Percentiles rank a stretch among this genome's conserved stretches.
Conservation (phyloP, 2,888 invertebrate species). For the Oegoconia quadripuncta region DNA sequence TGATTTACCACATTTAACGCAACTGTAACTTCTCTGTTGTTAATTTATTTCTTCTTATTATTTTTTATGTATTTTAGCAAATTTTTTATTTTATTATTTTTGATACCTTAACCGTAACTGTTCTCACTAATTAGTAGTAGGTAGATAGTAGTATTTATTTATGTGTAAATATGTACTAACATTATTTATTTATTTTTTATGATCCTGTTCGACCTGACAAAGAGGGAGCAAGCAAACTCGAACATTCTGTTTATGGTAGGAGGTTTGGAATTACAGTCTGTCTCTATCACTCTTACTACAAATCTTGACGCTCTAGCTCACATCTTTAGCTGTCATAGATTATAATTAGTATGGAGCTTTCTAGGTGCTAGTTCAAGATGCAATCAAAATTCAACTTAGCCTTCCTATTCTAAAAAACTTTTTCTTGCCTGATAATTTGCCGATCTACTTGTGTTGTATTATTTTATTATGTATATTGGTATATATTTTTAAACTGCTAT, state of each 20-base stretch:
- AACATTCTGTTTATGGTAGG: conserved; percentile 73
- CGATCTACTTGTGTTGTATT: too few relatives aligned
- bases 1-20: too few relatives aligned
- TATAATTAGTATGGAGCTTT: conserved; percentile 4
- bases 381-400: too few relatives aligned
- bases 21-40: background rate
- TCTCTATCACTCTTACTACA: conserved; percentile 38
- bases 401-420: too few relatives aligned
- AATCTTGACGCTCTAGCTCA: conserved; percentile 8
- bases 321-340: conserved; percentile 8
- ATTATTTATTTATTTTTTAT: conserved; percentile 61
- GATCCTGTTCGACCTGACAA: conserved; percentile 60
- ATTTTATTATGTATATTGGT: too few relatives aligned
- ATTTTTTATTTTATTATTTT: background rate
- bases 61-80: background rate
- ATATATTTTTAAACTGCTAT: too few relatives aligned
- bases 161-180: conserved; percentile 9
- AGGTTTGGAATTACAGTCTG: conserved; percentile 53
- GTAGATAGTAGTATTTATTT: background rate
- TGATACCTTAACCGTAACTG: background rate
- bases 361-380: conserved; percentile 2
- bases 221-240: conserved; percentile 75
- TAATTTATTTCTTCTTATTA: background rate
- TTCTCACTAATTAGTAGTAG: background rate
- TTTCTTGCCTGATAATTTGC: too few relatives aligned